phyloP scores from a whole-genome alignment of 2,888 invertebrate genomes.

The Epirrita christyi region DNA sequence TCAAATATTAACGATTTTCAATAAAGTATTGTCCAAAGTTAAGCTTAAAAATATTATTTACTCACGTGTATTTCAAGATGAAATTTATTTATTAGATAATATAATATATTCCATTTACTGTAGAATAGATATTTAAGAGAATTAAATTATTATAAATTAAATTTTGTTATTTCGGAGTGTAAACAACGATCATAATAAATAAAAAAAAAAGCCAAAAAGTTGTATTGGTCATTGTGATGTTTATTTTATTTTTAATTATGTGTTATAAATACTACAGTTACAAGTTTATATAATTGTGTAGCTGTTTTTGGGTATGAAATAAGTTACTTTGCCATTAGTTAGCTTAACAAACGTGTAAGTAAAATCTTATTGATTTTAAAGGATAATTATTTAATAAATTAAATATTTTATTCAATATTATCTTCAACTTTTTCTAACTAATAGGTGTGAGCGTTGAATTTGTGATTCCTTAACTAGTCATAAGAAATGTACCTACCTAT shows the following conservation, averaged over 20 bases:
- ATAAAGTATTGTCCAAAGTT: slow-evolving; percentile 20
- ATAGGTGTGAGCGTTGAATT: slow-evolving; percentile 68
- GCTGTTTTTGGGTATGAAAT: not conserved
- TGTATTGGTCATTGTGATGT: not conserved
- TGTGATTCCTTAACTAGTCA: slow-evolving; percentile 73
- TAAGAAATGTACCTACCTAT: slow-evolving; percentile 69
- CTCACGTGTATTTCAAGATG: slow-evolving; percentile 9
- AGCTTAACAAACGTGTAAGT: not conserved
- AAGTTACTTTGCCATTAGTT: not conserved
- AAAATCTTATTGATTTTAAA: slow-evolving; percentile 3
- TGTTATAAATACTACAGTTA: not conserved
- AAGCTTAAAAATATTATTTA: slow-evolving; percentile 15
- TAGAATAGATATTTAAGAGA: slow-evolving; percentile 37
- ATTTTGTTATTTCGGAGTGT: slow-evolving; percentile 13
- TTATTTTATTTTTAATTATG: not conserved
- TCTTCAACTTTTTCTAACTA: slow-evolving; percentile 32
- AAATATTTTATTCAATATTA: slow-evolving; percentile 31
- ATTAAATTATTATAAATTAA: slow-evolving; percentile 17
- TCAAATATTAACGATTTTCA: slow-evolving; percentile 8
- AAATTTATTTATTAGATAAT: slow-evolving; percentile 25
- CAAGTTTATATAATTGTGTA: not conserved
- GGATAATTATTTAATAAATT: slow-evolving; percentile 17
- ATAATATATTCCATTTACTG: slow-evolving; percentile 28
- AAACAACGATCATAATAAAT: slow-evolving; percentile 17
- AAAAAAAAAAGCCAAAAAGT: slow-evolving; percentile 9